Conservation (phyloP, 2,113 vertebrate species). For the Oxyruncus cristatus region DNA sequence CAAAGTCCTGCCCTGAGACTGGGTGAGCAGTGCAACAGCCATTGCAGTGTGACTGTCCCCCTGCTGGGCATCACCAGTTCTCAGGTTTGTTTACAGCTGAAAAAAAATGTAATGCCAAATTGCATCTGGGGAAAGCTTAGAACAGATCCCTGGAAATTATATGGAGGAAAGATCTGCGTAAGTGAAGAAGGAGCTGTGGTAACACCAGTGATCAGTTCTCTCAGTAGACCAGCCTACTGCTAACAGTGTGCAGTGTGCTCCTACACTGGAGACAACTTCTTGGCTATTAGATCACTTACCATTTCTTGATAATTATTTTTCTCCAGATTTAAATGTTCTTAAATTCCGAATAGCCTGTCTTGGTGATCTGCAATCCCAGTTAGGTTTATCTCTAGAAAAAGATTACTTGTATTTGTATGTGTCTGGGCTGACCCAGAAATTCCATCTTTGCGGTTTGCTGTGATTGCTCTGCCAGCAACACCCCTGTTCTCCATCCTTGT, state of each 20-base stretch:
- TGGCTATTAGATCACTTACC: not conserved
- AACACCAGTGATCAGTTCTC: not conserved
- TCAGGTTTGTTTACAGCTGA: not conserved
- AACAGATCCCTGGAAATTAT: not conserved
- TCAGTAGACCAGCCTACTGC: not conserved
- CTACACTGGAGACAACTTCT: too few relatives aligned
- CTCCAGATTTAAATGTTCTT: not conserved
- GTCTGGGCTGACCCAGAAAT: not conserved
- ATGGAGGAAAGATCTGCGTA: not conserved
- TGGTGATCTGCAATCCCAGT: not conserved
- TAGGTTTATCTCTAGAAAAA: too few relatives aligned
- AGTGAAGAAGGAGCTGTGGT: not conserved
- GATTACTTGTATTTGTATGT: accelerated
- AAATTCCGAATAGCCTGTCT: not conserved
- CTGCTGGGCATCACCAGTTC: not conserved
- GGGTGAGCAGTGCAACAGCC: not conserved
- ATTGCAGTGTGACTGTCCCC: accelerated
- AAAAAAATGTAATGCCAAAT: not conserved
- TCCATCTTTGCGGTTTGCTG: accelerated
- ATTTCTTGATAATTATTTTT: not conserved
- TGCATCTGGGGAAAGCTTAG: not conserved
- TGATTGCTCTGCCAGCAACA: not conserved
- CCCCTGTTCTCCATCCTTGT: not conserved
- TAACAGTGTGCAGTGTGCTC: too few relatives aligned
- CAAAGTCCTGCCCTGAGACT: not conserved